Evolutionary conservation across 2,888 invertebrate species (phyloP), one percentile per base, ranked within the genome.

Genomic region (Rotaria magnacalcarata): DNA sequence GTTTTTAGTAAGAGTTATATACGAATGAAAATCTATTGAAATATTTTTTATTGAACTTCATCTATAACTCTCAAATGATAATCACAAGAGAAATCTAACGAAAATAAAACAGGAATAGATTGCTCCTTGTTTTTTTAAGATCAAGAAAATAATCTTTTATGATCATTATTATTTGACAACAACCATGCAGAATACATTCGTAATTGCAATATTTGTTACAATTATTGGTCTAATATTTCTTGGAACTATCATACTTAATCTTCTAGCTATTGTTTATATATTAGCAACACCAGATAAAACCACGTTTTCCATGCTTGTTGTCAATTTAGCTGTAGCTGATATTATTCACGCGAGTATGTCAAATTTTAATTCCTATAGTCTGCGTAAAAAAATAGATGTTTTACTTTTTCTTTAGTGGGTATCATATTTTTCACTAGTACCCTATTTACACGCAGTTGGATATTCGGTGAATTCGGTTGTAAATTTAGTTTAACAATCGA

Each of bases 321-420:
- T 80, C 21, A 80, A 80, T 80, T 80, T 80, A 80, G 75, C 75
- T 24, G n/a, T 80, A 47, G 75, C 75, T 47, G 75, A 80, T 80
- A 80, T 80, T 21, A 80, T 80, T 47, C 75, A 80, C 47, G 75
- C 75, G 4, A 24, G 75, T 47, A 80, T 47, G 75, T 47, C 27
- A 50, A 11, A 50, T 34, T 34, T 34, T 34, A 34, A 34, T 34
- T 34, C 34, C 34, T 34, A 34, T 34, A 1, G 34, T 34, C 34
- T 34, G 34, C 34, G 34, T 34, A 34, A 34, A 34, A 50, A 50
- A 50, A 11, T 50, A 14, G 8, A 14, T 50, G 8, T 50, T 50
- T 4, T 50, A 14, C 14, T 50, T 50, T 50, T 50, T 50, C 14
- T 50, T 50, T 80, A 80, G 75, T 80, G 75, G 75, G 75, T 47